These are phyloP conservation scores for Microcebus jonahi DNA, from an alignment of 2,113 vertebrate genomes.

Conservation along the genomic window DNA sequence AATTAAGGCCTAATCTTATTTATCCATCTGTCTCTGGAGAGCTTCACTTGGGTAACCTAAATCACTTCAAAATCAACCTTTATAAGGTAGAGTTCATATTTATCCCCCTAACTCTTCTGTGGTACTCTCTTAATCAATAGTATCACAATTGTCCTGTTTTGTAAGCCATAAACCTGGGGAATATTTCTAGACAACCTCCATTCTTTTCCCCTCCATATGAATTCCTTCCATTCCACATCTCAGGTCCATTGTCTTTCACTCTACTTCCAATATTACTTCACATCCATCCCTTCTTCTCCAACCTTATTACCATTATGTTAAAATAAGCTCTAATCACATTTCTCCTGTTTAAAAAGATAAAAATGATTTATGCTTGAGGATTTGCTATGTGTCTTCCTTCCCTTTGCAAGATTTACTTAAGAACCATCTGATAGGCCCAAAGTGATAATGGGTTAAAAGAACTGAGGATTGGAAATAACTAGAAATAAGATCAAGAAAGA, in stretches of 20 bases:
- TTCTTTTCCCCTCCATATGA: not conserved
- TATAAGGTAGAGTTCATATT: not conserved
- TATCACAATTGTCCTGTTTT: not conserved
- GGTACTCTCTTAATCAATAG: not conserved
- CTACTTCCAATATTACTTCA: not conserved
- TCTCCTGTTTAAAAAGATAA: not conserved
- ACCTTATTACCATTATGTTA: not conserved
- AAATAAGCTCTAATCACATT: not conserved
- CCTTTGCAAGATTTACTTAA: not conserved
- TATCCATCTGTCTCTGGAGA: not conserved
- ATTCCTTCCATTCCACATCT: not conserved
- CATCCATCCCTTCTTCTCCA: not conserved
- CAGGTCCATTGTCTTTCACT: not conserved
- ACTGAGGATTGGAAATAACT: not conserved
- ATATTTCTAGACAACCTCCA: not conserved
- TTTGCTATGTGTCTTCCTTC: not conserved
- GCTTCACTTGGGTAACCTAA: not conserved
- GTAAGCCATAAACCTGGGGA: not conserved
- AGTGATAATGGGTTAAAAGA: not conserved
- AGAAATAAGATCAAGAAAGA: not conserved
- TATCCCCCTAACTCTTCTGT: not conserved
- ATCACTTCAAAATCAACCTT: conserved; percentile 2
- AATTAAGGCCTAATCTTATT: not conserved
- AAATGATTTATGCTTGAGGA: not conserved
- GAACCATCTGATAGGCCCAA: not conserved